phyloP scores from a whole-genome alignment of 2,113 vertebrate genomes.

The Plectropomus leopardus region DNA sequence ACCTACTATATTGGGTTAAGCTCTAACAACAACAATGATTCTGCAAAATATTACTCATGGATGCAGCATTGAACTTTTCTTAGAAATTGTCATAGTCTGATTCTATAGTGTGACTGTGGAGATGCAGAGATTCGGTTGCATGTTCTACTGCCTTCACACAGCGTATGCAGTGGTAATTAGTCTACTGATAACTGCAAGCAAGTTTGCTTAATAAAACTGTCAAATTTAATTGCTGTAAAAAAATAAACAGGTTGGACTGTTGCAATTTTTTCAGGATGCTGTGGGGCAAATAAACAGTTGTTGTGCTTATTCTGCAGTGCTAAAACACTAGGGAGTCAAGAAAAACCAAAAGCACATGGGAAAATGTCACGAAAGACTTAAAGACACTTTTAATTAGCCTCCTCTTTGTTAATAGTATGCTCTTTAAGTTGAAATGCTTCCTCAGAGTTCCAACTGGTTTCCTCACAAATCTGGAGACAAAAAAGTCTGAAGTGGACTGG shows the following conservation, averaged over 20 bases:
- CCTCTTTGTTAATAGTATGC: conserved; percentile 32
- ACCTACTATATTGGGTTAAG: neutral
- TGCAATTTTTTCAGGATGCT: conserved; percentile 19
- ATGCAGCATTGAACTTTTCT: conserved; percentile 4
- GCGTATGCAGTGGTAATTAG: conserved; percentile 12
- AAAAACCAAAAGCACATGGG: conserved; percentile 34
- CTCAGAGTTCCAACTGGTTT: neutral
- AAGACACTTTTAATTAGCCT: conserved; percentile 53
- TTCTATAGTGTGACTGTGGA: neutral
- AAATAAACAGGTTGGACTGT: conserved; percentile 49
- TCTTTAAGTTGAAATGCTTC: conserved; percentile 35
- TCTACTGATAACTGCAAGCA: conserved; percentile 38
- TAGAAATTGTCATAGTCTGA: neutral
- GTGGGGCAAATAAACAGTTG: conserved; percentile 28
- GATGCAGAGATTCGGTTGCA: conserved; percentile 4
- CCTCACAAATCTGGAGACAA: conserved; percentile 10
- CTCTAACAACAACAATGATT: neutral
- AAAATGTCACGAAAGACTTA: conserved; percentile 39
- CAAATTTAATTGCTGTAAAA: conserved; percentile 56
- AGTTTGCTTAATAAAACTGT: conserved; percentile 45
- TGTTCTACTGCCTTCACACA: conserved; percentile 28
- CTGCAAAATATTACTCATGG: neutral
- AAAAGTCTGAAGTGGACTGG: neutral
- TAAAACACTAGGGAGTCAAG: conserved; percentile 20
- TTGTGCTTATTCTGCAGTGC: conserved; percentile 32